A percentile compares a stretch with the other conserved stretches of the same genome.
phyloP scores from a whole-genome alignment of 2,888 invertebrate species.

The Drosophila pseudotakahashii region DNA sequence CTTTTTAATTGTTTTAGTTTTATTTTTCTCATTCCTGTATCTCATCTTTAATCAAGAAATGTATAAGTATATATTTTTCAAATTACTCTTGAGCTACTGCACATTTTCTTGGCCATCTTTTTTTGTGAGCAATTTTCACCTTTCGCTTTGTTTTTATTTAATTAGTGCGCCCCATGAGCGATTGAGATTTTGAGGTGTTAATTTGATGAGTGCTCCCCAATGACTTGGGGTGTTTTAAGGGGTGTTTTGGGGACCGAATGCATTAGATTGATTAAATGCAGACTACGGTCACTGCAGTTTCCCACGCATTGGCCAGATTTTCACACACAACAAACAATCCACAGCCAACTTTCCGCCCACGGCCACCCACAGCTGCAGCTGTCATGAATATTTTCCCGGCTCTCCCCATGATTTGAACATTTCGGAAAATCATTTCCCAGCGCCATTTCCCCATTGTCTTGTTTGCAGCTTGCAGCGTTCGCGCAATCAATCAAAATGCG shows the following conservation, averaged over 20 bases:
- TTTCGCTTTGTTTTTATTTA: conserved; percentile 21
- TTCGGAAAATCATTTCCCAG: conserved; percentile 40
- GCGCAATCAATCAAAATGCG: conserved; percentile 81
- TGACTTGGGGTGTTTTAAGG: background rate
- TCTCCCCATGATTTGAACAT: conserved; percentile 35
- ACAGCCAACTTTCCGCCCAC: conserved; percentile 24
- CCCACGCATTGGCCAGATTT: conserved; percentile 21
- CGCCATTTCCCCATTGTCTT: conserved; percentile 54
- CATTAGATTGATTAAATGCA: conserved; percentile 59
- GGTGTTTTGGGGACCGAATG: conserved; percentile 13
- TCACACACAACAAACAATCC: background rate
- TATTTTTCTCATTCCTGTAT: conserved; percentile 1
- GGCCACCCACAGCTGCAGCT: conserved; percentile 44
- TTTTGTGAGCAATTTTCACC: background rate
- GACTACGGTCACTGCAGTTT: conserved; percentile 26
- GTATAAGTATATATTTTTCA: too few relatives aligned
- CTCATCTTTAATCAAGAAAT: background rate
- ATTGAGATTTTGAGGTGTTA: conserved; percentile 50
- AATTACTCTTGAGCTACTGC: conserved; percentile 11
- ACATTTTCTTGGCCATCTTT: background rate
- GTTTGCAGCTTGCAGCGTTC: conserved; percentile 48
- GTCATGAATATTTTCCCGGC: conserved; percentile 41
- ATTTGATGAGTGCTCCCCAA: conserved; percentile 45
- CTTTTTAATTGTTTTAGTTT: conserved; percentile 7
- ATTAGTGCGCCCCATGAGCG: conserved; percentile 40